Conservation (phyloP, 1,140 invertebrate genomes). For the Drosophila tristis region DNA sequence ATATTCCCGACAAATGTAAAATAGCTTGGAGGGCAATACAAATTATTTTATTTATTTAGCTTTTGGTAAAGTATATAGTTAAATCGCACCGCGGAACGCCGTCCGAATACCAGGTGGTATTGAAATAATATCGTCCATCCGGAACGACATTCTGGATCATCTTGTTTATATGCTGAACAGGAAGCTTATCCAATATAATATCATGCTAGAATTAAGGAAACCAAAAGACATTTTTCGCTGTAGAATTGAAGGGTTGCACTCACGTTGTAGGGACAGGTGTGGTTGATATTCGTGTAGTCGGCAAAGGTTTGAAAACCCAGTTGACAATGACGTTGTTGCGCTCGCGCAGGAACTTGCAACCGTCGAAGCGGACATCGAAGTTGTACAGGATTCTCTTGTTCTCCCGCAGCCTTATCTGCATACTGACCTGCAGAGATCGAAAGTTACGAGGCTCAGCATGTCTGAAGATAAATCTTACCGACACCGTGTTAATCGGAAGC, state of each 20-base stretch:
- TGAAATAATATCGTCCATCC: conserved; percentile 45
- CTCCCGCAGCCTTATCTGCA: conserved; percentile 35
- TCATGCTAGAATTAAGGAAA: conserved; percentile 31
- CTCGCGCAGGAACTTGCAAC: conserved; percentile 43
- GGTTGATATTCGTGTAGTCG: conserved; percentile 49
- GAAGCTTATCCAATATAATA: conserved; percentile 49
- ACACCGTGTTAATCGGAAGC: conserved; percentile 24
- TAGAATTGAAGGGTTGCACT: conserved; percentile 12
- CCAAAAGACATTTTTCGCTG: neutral
- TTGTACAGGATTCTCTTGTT: conserved; percentile 29
- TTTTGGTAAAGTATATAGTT: conserved; percentile 47
- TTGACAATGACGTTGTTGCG: conserved; percentile 50
- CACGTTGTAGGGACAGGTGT: conserved; percentile 60
- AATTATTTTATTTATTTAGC: conserved; percentile 2
- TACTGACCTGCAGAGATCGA: conserved; percentile 9
- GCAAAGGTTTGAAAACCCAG: conserved; percentile 5
- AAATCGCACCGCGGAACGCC: conserved; percentile 3
- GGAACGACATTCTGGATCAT: conserved; percentile 37
- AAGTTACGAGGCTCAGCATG: neutral
- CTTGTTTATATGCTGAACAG: conserved; percentile 45
- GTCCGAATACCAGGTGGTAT: conserved; percentile 8
- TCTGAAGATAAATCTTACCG: conserved; percentile 10
- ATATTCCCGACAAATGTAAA: no score
- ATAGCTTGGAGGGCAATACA: no score
- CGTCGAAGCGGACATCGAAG: conserved; percentile 31